phyloP scores from a whole-genome alignment of 2,113 vertebrate genomes.

The Rhipidura dahli region DNA sequence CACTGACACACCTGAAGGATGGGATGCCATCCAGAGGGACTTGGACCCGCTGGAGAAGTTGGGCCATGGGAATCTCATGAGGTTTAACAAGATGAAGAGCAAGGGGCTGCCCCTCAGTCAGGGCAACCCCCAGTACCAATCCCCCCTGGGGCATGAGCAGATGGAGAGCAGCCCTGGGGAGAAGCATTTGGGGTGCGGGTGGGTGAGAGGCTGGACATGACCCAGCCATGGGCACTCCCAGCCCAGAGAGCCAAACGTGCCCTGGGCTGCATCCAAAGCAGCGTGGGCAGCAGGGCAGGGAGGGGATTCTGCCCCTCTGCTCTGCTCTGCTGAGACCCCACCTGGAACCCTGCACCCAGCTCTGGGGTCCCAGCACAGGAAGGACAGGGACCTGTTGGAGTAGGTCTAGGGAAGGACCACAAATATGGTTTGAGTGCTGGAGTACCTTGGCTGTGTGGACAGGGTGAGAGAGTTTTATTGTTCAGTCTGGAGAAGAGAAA shows the following conservation, averaged over 20 bases:
- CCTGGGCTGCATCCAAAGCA: background rate
- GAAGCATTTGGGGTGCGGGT: background rate
- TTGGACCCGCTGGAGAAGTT: accelerated
- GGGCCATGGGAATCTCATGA: no score
- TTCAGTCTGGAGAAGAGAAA: background rate
- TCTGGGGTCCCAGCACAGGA: background rate
- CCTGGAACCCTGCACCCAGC: background rate
- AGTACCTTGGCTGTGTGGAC: background rate
- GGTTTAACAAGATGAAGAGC: background rate
- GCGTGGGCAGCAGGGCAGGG: background rate
- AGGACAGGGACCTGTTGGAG: accelerated
- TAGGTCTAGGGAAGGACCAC: background rate
- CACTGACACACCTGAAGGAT: background rate
- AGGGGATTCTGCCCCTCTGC: background rate
- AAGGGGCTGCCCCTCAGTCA: background rate
- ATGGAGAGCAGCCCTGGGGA: background rate
- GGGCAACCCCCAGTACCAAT: accelerated
- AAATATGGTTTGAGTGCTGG: background rate
- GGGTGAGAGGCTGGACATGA: background rate
- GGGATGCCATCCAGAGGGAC: background rate
- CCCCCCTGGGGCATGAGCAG: background rate
- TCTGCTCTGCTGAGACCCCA: background rate
- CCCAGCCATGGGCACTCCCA: background rate
- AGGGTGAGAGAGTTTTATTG: background rate
- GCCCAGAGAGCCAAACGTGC: background rate